phyloP scores from a whole-genome alignment of 2,797 vertebrate species.

The Hoplostethus mediterraneus region DNA sequence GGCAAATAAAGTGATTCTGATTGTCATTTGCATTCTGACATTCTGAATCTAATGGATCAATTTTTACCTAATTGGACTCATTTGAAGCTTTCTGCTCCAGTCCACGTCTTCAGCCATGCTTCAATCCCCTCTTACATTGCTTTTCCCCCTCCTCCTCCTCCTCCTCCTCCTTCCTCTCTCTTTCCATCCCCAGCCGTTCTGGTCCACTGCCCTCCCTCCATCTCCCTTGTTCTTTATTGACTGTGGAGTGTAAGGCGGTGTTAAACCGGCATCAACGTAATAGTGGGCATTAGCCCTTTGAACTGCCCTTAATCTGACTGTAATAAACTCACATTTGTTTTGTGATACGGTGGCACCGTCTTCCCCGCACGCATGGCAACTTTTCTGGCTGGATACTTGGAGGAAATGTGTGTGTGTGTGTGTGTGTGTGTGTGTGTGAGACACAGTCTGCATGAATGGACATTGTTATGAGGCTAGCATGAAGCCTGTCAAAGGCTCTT shows the following conservation, averaged over 20 bases:
- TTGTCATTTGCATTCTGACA: slow-evolving; percentile 54
- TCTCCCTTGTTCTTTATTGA: slow-evolving; percentile 81
- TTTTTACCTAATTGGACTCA: slow-evolving; percentile 69
- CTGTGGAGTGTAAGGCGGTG: slow-evolving; percentile 75
- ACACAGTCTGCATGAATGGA: slow-evolving; percentile 30
- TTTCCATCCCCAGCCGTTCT: slow-evolving; percentile 60
- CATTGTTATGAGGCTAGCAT: slow-evolving; percentile 48
- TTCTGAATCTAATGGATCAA: slow-evolving; percentile 73
- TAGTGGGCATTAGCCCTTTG: slow-evolving; percentile 82
- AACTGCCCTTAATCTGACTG: slow-evolving; percentile 80
- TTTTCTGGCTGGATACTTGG: slow-evolving; percentile 31
- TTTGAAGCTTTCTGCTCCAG: slow-evolving; percentile 65
- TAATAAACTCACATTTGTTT: slow-evolving; percentile 81
- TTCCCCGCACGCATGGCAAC: slow-evolving; percentile 3
- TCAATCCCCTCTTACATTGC: slow-evolving; percentile 49
- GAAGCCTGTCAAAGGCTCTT: slow-evolving; percentile 61
- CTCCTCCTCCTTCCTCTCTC: slow-evolving; percentile 1
- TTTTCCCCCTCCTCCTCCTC: slow-evolving; percentile 1
- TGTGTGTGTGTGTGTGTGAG: slow-evolving; percentile 18
- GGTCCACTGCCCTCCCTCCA: slow-evolving; percentile 68
- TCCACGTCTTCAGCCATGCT: slow-evolving; percentile 62
- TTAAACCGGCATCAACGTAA: slow-evolving; percentile 81
- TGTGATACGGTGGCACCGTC: slow-evolving; percentile 43
- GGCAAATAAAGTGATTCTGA: slow-evolving; percentile 36
- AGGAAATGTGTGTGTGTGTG: slow-evolving; percentile 1